These are phyloP conservation scores for Callospermophilus lateralis DNA, from an alignment of 2,113 vertebrate genomes.

Conservation along the genomic window DNA sequence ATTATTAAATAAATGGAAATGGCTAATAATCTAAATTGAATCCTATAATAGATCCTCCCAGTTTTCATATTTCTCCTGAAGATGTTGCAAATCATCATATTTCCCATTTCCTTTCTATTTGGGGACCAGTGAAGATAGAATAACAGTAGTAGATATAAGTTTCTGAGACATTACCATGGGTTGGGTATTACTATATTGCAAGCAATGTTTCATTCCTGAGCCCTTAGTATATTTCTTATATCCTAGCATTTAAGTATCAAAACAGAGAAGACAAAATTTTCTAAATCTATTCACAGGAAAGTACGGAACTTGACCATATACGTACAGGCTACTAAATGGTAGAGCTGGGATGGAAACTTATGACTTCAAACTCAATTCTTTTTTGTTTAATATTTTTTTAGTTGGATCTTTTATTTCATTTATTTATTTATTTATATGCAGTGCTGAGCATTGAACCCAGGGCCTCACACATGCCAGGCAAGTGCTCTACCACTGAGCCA, in stretches of 20 bases:
- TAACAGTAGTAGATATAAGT: not conserved
- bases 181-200: not conserved
- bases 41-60: not conserved
- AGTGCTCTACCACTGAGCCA: too few relatives aligned
- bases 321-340: not conserved
- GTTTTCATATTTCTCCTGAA: not conserved
- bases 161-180: not conserved
- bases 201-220: not conserved
- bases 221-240: not conserved
- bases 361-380: not conserved
- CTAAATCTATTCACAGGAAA: not conserved
- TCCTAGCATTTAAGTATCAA: not conserved
- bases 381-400: not conserved
- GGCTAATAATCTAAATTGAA: not conserved
- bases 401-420: too few relatives aligned
- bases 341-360: not conserved
- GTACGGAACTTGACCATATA: not conserved
- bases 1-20: not conserved
- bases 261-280: constrained; percentile 46
- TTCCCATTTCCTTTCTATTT: not conserved
- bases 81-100: not conserved
- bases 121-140: not conserved
- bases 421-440: too few relatives aligned
- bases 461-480: too few relatives aligned
- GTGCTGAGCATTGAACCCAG: too few relatives aligned